These are phyloP conservation scores for Noctua janthe DNA, from an alignment of 2,888 invertebrate species.

Conservation along the genomic window DNA sequence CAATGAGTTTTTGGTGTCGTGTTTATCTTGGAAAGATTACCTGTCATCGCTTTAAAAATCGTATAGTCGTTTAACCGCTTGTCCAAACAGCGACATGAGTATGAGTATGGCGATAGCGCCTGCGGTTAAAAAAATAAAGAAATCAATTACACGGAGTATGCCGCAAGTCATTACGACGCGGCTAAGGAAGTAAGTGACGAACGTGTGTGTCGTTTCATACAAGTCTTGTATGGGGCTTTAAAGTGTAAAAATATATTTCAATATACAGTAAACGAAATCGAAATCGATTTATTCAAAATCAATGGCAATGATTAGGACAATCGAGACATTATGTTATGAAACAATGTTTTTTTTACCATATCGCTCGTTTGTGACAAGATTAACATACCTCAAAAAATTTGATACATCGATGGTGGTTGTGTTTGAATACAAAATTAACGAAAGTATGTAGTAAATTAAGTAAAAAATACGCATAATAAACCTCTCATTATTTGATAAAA, in stretches of 20 bases:
- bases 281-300: neutral
- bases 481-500: no score
- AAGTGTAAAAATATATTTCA: neutral
- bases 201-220: no score
- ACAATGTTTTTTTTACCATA: neutral
- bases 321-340: neutral
- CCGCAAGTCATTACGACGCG: no score
- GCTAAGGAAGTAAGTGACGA: no score
- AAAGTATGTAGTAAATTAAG: no score
- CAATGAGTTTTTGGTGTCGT: constrained; percentile 44
- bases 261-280: neutral
- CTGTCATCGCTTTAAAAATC: neutral
- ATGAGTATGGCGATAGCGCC: neutral
- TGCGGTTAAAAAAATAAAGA: no score
- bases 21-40: constrained; percentile 12
- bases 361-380: no score
- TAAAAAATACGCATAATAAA: no score
- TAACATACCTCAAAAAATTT: no score
- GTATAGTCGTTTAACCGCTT: neutral
- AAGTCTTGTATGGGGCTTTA: no score
- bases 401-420: no score
- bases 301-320: neutral
- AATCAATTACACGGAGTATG: neutral
- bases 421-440: no score
- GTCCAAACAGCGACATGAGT: neutral